Conservation (phyloP, 2,113 vertebrate genomes). For the Dolichotis patagonum region DNA sequence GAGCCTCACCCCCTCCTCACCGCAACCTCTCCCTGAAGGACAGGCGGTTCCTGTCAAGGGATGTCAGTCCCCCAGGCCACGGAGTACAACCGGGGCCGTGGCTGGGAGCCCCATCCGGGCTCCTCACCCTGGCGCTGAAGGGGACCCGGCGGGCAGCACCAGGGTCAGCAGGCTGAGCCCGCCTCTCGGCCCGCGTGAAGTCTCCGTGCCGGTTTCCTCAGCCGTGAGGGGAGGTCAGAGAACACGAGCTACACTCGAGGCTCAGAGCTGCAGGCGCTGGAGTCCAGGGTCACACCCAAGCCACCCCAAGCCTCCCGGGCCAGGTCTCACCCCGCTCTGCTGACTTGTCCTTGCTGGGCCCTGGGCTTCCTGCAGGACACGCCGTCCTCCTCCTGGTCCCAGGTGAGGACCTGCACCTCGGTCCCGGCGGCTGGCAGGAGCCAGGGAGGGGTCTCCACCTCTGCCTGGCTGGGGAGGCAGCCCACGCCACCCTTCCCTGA, state of each 20-base stretch:
- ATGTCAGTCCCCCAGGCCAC: background rate
- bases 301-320: background rate
- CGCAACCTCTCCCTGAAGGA: background rate
- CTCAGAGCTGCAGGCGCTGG: background rate
- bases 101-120: no score
- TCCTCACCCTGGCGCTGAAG: background rate
- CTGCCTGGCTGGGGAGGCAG: background rate
- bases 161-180: background rate
- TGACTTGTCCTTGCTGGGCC: rapidly evolving
- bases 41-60: background rate
- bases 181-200: background rate
- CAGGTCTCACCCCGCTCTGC: rapidly evolving
- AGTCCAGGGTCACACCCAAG: rapidly evolving
- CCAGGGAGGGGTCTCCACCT: background rate
- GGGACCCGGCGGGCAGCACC: background rate
- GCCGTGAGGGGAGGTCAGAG: background rate
- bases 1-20: rapidly evolving
- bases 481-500: background rate
- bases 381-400: rapidly evolving
- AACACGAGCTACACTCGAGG: background rate
- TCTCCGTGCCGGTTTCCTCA: background rate
- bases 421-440: no score
- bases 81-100: rapidly evolving
- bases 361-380: rapidly evolving
- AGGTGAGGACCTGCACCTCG: rapidly evolving